phyloP scores from a whole-genome alignment of 92 coral and sea anemone genomes.

The Diadumene lineata region DNA sequence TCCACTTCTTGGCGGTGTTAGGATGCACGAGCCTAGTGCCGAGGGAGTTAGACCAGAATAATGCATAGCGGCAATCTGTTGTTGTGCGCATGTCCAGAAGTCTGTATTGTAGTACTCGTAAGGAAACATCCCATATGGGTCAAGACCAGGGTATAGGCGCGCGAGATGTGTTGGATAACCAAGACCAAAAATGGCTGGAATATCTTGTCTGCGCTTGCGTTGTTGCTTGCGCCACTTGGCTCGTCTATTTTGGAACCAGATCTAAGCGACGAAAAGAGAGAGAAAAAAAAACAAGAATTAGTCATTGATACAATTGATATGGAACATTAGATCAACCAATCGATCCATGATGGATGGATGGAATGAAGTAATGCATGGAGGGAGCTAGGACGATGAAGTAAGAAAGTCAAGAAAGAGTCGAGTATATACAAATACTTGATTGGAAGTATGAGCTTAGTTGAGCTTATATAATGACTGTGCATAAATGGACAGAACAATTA shows the following conservation, averaged over 20 bases:
- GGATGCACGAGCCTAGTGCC: constrained; percentile 34
- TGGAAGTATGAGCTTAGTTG: too few relatives aligned
- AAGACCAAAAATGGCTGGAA: constrained; percentile 76
- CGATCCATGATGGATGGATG: too few relatives aligned
- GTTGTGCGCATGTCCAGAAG: constrained; percentile 89
- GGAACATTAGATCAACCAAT: too few relatives aligned
- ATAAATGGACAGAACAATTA: constrained; percentile 3
- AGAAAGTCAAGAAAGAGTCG: too few relatives aligned
- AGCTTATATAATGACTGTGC: too few relatives aligned
- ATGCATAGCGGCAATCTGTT: constrained; percentile 79
- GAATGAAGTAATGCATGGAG: too few relatives aligned
- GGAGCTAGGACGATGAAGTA: too few relatives aligned
- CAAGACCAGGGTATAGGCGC: constrained; percentile 65
- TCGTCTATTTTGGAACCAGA: constrained; percentile 90
- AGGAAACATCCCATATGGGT: constrained; percentile 58
- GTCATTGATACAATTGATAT: neutral
- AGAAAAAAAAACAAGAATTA: neutral
- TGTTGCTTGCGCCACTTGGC: constrained; percentile 92
- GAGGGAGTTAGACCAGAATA: constrained; percentile 57
- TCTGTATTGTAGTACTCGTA: constrained; percentile 80
- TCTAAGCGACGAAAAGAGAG: constrained; percentile 49
- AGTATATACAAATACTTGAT: too few relatives aligned
- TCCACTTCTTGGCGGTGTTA: constrained; percentile 40
- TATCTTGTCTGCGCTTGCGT: constrained; percentile 74
- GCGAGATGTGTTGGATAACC: constrained; percentile 83